Percentiles rank a stretch among this genome's conserved stretches.
Conservation (phyloP, 2,797 vertebrate genomes). For the Notamacropus eugenii region DNA sequence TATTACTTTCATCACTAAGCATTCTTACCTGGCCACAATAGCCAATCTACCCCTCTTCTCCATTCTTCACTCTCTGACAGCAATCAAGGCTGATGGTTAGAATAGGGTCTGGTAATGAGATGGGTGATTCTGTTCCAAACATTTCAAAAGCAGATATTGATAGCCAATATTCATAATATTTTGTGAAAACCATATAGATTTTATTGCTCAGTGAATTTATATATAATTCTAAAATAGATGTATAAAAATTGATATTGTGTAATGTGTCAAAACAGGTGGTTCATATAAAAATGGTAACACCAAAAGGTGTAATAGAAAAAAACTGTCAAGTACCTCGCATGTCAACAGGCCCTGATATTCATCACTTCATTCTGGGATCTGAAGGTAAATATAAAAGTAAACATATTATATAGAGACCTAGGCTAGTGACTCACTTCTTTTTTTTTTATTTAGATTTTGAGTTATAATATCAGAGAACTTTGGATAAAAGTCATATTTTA, state of each 20-base stretch:
- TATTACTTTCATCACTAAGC: neutral
- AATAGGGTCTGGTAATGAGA: neutral
- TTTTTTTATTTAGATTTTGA: neutral
- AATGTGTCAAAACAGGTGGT: conserved; percentile 89
- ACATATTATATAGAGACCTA: conserved; percentile 68
- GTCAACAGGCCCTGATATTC: conserved; percentile 97
- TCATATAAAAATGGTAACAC: conserved; percentile 98
- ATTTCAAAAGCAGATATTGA: neutral
- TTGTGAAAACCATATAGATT: neutral
- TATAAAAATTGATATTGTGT: conserved; percentile 61
- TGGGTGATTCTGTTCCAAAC: neutral
- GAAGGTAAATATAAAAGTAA: conserved; percentile 90
- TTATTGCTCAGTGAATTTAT: neutral
- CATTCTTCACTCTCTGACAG: neutral
- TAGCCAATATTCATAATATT: conserved; percentile 40
- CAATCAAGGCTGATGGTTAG: neutral
- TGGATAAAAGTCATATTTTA: conserved; percentile 54
- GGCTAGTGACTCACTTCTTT: conserved; percentile 55
- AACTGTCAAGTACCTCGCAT: conserved; percentile 96
- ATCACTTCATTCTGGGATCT: conserved; percentile 99
- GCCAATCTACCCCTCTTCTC: neutral
- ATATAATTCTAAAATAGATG: conserved; percentile 33
- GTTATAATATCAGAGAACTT: conserved; percentile 63
- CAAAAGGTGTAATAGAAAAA: conserved; percentile 97
- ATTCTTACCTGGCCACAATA: neutral